Conservation (phyloP, 2,888 invertebrate species). For the Pemphredon lugubris region DNA sequence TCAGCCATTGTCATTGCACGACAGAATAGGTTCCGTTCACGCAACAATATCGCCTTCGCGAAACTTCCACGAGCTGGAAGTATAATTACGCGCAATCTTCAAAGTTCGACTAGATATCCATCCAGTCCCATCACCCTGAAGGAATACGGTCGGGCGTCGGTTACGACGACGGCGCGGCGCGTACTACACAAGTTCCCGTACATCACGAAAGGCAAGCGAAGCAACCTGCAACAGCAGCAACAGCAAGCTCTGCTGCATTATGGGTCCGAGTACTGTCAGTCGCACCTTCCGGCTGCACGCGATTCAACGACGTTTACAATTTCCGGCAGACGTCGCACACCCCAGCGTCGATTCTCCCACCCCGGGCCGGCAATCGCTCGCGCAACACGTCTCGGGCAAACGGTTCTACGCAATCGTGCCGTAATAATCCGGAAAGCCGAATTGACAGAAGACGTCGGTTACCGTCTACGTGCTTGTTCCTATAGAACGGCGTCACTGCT, state of each 20-base stretch:
- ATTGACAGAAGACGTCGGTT: conserved; percentile 59
- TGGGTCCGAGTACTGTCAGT: conserved; percentile 71
- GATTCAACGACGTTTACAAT: conserved; percentile 73
- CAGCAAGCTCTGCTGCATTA: conserved; percentile 57
- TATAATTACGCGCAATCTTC: conserved; percentile 53
- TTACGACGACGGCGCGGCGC: conserved; percentile 4
- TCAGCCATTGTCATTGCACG: conserved; percentile 3
- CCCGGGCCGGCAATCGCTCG: conserved; percentile 33
- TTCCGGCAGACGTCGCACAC: conserved; percentile 68
- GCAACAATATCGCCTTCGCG: conserved; percentile 4
- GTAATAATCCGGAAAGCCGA: conserved; percentile 59
- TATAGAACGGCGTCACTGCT: too few species aligned
- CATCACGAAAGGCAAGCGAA: conserved; percentile 51
- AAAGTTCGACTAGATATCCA: conserved; percentile 37
- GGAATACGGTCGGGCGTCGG: conserved; percentile 24
- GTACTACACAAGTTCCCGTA: conserved; percentile 42
- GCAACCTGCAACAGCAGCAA: conserved; percentile 33
- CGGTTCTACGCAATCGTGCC: conserved; percentile 59
- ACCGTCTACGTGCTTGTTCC: conserved; percentile 22
- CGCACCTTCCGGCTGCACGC: conserved; percentile 74
- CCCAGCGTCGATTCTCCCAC: conserved; percentile 32
- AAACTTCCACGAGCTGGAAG: conserved; percentile 19
- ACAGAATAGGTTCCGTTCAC: neutral
- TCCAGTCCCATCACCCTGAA: conserved; percentile 25
- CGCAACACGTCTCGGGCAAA: conserved; percentile 57